These are phyloP conservation scores for Benthosema pterotum DNA, from an alignment of 2,797 vertebrate species.

Conservation along the genomic window DNA sequence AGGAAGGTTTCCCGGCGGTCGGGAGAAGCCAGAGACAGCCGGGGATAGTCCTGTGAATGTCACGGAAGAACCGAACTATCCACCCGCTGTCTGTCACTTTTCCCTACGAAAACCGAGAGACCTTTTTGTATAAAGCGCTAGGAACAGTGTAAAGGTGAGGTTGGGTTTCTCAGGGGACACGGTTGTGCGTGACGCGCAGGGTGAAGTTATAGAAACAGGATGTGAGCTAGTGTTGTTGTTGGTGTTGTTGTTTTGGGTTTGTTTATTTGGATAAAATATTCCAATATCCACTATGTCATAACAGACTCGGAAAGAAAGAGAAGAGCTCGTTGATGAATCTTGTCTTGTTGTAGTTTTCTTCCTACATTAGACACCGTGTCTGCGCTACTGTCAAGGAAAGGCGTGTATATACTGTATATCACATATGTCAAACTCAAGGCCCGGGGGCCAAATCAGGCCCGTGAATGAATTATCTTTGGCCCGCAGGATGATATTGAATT, in stretches of 20 bases:
- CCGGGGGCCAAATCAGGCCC: too few relatives aligned
- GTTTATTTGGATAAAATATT: conserved; percentile 24
- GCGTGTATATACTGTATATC: not conserved
- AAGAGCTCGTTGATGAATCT: conserved; percentile 52
- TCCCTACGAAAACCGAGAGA: conserved; percentile 62
- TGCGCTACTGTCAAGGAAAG: conserved; percentile 27
- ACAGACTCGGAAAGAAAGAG: conserved; percentile 52
- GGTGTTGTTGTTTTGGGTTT: too few relatives aligned
- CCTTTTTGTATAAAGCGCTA: conserved; percentile 13
- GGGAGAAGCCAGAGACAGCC: conserved; percentile 77
- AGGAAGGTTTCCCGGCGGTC: conserved; percentile 54
- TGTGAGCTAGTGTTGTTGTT: conserved; percentile 42
- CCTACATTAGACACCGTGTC: conserved; percentile 45
- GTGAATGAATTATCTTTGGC: too few relatives aligned
- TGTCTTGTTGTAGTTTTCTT: conserved; percentile 41
- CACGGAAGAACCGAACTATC: conserved; percentile 51
- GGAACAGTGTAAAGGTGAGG: conserved; percentile 27
- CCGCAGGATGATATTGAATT: too few relatives aligned
- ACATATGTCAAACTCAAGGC: too few relatives aligned
- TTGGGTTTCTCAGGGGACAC: conserved; percentile 31
- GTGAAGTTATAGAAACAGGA: conserved; percentile 75
- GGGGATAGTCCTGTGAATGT: conserved; percentile 69
- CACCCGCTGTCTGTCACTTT: conserved; percentile 73
- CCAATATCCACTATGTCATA: conserved; percentile 46
- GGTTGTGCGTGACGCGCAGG: conserved; percentile 52